phyloP scores from a whole-genome alignment of 2,888 invertebrate species.

The Eupeodes luniger region DNA sequence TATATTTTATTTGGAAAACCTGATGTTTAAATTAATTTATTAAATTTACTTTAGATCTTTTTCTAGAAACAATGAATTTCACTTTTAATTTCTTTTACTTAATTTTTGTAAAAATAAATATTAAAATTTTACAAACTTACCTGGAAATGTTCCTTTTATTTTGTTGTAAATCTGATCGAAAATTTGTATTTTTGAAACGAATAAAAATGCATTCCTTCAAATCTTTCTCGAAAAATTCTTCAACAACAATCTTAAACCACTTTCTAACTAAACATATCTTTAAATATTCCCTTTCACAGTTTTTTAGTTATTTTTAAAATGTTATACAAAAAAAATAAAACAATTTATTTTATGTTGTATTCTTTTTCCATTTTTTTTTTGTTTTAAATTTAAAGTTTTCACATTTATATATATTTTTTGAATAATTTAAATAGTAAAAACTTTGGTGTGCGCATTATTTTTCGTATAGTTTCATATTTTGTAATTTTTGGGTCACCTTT shows the following conservation, averaged over 20 bases:
- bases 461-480: slow-evolving; percentile 56
- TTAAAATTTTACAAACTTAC: too few species aligned
- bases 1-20: too few species aligned
- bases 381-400: slow-evolving; percentile 27
- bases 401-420: slow-evolving; percentile 11
- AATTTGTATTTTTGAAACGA: neutral
- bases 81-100: too few species aligned
- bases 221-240: slow-evolving; percentile 6
- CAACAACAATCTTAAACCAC: slow-evolving; percentile 13
- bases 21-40: too few species aligned
- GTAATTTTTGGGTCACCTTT: slow-evolving; percentile 15
- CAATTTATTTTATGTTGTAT: neutral
- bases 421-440: slow-evolving; percentile 58
- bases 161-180: neutral
- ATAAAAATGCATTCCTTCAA: slow-evolving; percentile 29
- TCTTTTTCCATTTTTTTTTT: neutral
- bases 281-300: neutral
- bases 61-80: too few species aligned
- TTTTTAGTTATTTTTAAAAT: neutral
- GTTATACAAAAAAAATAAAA: slow-evolving; percentile 18
- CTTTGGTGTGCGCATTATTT: slow-evolving; percentile 68
- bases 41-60: too few species aligned
- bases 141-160: too few species aligned
- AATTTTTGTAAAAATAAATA: too few species aligned
- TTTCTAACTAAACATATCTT: neutral